phyloP scores from a whole-genome alignment of 1,140 invertebrate genomes.

The Berghia stephanieae region DNA sequence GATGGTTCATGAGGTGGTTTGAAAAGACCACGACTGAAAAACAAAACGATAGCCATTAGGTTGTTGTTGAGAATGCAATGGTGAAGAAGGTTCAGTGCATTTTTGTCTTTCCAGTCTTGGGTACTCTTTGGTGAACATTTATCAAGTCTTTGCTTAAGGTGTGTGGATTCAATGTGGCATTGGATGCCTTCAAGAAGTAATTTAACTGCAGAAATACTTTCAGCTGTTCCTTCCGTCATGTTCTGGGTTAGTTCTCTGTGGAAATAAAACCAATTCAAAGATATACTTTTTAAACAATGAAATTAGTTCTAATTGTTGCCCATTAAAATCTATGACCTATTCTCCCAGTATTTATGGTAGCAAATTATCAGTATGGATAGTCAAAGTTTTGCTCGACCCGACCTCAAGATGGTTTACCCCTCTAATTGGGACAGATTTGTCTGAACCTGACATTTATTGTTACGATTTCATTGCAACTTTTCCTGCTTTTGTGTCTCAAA shows the following conservation, averaged over 20 bases:
- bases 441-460: not conserved
- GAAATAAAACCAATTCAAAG: not conserved
- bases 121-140: conserved; percentile 34
- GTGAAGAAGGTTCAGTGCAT: conserved; percentile 50
- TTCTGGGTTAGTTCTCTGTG: not conserved
- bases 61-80: conserved; percentile 55
- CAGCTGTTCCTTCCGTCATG: too few species aligned
- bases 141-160: conserved; percentile 28
- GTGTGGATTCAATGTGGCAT: conserved; percentile 34
- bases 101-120: conserved; percentile 41
- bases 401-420: not conserved
- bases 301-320: not conserved
- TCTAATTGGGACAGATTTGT: too few species aligned
- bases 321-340: not conserved
- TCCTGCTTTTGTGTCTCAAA: not conserved
- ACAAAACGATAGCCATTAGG: conserved; percentile 43
- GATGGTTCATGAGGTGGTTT: conserved; percentile 52
- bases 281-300: not conserved
- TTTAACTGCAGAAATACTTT: too few species aligned
- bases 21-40: conserved; percentile 52
- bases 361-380: not conserved
- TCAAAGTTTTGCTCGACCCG: not conserved
- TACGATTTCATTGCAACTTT: not conserved
- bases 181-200: conserved; percentile 31
- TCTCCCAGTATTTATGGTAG: too few species aligned